Conservation (phyloP, 2,113 vertebrate species). For the Fukomys damarensis region DNA sequence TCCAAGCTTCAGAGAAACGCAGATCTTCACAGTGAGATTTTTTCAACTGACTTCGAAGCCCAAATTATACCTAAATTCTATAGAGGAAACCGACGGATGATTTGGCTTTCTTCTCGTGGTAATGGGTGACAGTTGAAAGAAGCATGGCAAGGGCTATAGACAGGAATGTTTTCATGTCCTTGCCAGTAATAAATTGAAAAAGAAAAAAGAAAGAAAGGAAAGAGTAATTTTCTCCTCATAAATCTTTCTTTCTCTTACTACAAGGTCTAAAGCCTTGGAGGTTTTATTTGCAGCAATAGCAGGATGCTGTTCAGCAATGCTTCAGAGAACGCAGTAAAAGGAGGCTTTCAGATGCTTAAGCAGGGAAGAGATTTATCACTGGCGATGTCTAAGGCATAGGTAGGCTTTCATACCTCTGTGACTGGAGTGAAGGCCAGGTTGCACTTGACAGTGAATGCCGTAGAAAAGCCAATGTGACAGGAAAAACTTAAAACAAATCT, state of each 20-base stretch:
- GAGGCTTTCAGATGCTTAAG: rapidly evolving
- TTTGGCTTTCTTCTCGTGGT: not conserved
- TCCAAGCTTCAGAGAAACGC: conserved; percentile 13
- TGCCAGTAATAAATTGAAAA: not conserved
- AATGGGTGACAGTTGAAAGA: conserved; percentile 44
- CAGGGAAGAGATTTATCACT: not conserved
- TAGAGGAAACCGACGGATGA: not conserved
- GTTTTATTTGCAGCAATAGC: not conserved
- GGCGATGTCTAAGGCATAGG: not conserved
- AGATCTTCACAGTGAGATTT: not conserved
- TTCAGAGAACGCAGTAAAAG: not conserved
- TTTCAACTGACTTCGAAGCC: not conserved
- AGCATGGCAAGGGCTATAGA: not conserved
- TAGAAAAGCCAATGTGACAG: not conserved
- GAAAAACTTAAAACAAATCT: conserved; percentile 30
- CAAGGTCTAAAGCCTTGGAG: not conserved
- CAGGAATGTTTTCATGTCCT: conserved; percentile 41
- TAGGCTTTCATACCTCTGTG: not conserved
- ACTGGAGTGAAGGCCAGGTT: not conserved
- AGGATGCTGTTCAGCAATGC: not conserved
- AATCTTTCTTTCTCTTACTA: conserved; percentile 36
- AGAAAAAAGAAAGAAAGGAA: not conserved
- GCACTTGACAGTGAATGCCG: not conserved
- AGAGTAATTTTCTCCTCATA: conserved; percentile 48
- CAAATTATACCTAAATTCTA: conserved; percentile 30